Evolutionary conservation across 30 jellyfish, hydroid and myxozoan genomes (phyloP).

Genomic region (Turritopsis rubra): DNA sequence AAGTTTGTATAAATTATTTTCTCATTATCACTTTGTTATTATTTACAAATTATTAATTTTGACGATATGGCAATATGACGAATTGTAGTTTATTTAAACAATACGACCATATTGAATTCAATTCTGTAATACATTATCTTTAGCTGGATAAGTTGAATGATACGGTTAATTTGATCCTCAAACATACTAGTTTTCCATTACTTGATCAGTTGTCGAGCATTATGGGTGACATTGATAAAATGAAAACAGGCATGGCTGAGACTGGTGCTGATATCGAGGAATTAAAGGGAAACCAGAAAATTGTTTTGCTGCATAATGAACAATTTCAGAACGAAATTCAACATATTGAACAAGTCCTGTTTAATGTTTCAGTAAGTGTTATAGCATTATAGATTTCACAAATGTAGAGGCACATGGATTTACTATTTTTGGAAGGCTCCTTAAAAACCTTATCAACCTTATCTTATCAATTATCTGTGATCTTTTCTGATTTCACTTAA

Average conservation of each 20-base stretch:
- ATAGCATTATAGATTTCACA: background rate
- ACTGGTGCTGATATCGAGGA: slow-evolving; percentile 37
- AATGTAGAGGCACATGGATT: background rate
- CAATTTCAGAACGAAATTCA: background rate
- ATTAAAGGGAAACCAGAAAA: background rate
- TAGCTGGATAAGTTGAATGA: background rate
- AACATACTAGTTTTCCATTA: background rate
- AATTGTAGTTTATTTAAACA: too few relatives aligned
- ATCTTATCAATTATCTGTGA: too few relatives aligned
- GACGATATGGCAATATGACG: too few relatives aligned
- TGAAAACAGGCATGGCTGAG: slow-evolving; percentile 39
- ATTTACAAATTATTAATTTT: too few relatives aligned
- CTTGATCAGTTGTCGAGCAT: background rate
- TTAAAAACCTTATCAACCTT: too few relatives aligned
- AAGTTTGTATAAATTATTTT: background rate
- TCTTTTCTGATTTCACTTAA: too few relatives aligned
- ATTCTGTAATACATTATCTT: background rate
- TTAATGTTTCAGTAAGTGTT: slow-evolving; percentile 21
- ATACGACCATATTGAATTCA: too few relatives aligned
- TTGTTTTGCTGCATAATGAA: background rate
- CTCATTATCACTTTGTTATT: background rate
- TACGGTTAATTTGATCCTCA: background rate
- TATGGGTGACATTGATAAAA: slow-evolving; percentile 9
- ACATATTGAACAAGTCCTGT: slow-evolving; percentile 1
- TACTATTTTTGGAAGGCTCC: too few relatives aligned